Percentiles rank a stretch among this genome's conserved stretches.
Evolutionary conservation across 2,113 vertebrate genomes (phyloP).

Genomic region (Zingel zingel): DNA sequence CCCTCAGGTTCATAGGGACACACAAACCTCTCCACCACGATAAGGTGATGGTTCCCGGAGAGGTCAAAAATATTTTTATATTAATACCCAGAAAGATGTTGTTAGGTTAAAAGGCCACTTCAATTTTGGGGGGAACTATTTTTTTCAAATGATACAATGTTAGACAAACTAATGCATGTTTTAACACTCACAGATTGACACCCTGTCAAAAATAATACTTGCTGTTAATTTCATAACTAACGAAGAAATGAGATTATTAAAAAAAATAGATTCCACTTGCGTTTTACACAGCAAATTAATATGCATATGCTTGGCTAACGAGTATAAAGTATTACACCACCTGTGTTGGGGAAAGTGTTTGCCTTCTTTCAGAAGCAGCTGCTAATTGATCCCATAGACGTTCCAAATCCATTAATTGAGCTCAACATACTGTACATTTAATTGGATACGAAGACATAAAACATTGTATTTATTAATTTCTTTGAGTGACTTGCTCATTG

Average conservation of each 20-base stretch:
- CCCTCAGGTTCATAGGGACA: too few species aligned
- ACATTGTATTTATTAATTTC: not conserved
- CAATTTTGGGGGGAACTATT: not conserved
- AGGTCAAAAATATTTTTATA: not conserved
- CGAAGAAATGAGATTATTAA: not conserved
- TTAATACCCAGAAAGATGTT: not conserved
- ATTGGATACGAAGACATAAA: not conserved
- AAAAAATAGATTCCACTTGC: not conserved
- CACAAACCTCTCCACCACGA: too few species aligned
- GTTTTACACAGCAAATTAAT: not conserved
- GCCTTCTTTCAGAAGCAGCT: not conserved
- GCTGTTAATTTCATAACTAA: not conserved
- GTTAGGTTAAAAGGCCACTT: not conserved
- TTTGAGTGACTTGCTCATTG: not conserved
- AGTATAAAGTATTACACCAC: not conserved
- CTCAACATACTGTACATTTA: not conserved
- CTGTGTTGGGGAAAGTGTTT: not conserved
- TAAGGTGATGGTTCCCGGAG: too few species aligned
- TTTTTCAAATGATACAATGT: not conserved
- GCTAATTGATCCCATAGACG: not conserved
- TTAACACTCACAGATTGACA: not conserved
- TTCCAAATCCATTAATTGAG: not conserved
- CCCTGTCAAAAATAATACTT: not conserved
- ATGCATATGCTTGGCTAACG: not conserved
- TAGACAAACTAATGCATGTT: not conserved